Evolutionary conservation across 2,113 vertebrate genomes (phyloP).

Genomic region (Actinemys pallida): DNA sequence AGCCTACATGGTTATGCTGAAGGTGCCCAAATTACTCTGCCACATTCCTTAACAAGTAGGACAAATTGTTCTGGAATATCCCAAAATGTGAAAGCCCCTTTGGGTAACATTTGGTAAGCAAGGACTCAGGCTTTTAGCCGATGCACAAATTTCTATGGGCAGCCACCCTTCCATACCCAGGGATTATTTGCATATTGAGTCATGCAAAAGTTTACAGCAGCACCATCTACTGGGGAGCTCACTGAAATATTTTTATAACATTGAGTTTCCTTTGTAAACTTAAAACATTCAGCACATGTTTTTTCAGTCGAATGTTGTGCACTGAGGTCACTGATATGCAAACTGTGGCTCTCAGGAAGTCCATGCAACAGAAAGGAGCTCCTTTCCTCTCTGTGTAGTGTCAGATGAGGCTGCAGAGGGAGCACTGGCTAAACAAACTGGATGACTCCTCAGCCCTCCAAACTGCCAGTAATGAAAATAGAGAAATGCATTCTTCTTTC

Average conservation of each 20-base stretch:
- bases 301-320: fast-evolving
- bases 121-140: not conserved
- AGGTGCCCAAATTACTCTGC: not conserved
- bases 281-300: fast-evolving
- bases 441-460: not conserved
- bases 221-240: conserved; percentile 66
- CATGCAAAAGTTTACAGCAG: conserved; percentile 51
- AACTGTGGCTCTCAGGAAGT: not conserved
- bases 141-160: fast-evolving
- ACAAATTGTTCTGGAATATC: not conserved
- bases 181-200: not conserved
- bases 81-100: not conserved
- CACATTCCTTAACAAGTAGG: not conserved
- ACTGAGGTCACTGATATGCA: fast-evolving
- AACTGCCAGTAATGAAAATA: not conserved
- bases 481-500: not conserved
- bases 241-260: not conserved
- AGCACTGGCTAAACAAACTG: not conserved
- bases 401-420: not conserved
- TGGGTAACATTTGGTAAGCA: not conserved
- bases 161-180: fast-evolving
- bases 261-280: fast-evolving
- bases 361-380: not conserved
- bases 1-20: not conserved
- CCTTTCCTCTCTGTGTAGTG: not conserved